Conservation (phyloP, 2,113 vertebrate genomes). For the Emydura subglobosa region DNA sequence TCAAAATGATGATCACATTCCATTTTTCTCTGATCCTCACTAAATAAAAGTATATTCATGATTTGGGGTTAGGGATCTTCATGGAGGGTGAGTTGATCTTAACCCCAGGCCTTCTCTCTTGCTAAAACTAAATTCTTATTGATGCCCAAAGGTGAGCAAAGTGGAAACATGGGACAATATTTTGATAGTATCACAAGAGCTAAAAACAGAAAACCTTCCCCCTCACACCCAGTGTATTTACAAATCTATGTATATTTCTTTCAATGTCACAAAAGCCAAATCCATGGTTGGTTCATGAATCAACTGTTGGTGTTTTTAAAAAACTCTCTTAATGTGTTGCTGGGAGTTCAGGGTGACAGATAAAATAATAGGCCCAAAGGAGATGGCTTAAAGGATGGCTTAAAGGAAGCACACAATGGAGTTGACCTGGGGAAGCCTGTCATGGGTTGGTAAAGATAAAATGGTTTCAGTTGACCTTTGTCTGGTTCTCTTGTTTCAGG, state of each 20-base stretch:
- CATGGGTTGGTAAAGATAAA: not conserved
- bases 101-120: not conserved
- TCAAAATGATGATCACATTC: not conserved
- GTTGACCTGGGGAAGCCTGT: not conserved
- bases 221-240: not conserved
- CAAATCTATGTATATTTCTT: not conserved
- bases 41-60: not conserved
- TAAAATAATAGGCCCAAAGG: not conserved
- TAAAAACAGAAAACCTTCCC: not conserved
- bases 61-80: not conserved
- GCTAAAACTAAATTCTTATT: not conserved
- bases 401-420: not conserved
- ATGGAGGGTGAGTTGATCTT: not conserved
- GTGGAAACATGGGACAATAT: not conserved
- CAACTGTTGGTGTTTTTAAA: not conserved
- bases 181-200: not conserved
- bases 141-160: not conserved
- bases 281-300: not conserved
- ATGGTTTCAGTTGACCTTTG: not conserved
- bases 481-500: conserved; percentile 76
- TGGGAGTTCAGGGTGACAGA: not conserved
- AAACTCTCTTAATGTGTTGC: not conserved
- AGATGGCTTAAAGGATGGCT: not conserved
- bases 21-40: not conserved
- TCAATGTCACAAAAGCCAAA: not conserved